Evolutionary conservation across 2,888 invertebrate genomes (phyloP).

Genomic region (Callinectes sapidus): DNA sequence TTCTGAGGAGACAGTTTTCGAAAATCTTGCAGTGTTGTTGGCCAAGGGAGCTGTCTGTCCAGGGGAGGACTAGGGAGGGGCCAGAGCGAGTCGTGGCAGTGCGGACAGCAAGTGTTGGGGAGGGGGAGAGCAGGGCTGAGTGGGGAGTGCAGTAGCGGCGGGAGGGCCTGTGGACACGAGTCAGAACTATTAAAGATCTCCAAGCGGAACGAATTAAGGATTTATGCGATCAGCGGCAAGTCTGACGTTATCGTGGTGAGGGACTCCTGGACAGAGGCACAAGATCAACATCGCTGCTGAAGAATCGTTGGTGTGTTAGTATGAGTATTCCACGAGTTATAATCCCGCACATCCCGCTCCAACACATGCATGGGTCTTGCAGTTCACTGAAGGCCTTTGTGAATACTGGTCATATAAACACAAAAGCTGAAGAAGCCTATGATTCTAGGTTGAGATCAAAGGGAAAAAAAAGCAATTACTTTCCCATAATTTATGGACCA

Average conservation of each 20-base stretch:
- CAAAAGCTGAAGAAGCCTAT: not conserved
- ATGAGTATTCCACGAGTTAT: not conserved
- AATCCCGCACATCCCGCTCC: not conserved
- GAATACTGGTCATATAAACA: not conserved
- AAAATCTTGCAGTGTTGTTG: constrained; percentile 3
- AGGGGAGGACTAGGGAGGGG: not conserved
- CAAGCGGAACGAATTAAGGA: constrained; percentile 16
- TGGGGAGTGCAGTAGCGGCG: not conserved
- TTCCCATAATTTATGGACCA: not conserved
- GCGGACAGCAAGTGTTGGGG: not conserved
- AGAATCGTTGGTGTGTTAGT: not conserved
- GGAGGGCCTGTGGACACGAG: not conserved
- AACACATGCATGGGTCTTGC: not conserved
- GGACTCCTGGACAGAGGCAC: constrained; percentile 9
- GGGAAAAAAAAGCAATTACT: not conserved
- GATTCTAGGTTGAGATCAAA: not conserved
- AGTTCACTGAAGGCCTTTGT: not conserved
- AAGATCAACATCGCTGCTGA: not conserved
- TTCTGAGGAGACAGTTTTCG: not conserved
- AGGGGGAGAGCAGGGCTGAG: not conserved
- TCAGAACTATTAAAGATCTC: constrained; percentile 10
- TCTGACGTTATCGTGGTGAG: not conserved
- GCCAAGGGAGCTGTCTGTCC: not conserved
- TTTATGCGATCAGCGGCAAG: not conserved
- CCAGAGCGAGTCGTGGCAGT: not conserved